Evolutionary conservation across 2,113 vertebrate species (phyloP).

Genomic region (Mungos mungo): DNA sequence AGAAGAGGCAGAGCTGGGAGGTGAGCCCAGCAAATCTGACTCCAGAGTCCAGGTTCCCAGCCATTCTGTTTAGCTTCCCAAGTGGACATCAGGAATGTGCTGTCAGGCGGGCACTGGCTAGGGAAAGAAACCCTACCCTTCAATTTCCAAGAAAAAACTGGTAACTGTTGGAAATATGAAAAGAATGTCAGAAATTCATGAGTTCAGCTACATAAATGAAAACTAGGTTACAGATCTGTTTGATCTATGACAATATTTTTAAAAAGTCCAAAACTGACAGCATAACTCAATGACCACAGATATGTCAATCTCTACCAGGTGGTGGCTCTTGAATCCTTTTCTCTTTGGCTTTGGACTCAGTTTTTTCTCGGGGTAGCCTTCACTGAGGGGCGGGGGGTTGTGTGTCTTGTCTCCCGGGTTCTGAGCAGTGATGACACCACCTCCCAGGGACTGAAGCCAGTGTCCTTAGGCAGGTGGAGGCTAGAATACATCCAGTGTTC

Average conservation of each 20-base stretch:
- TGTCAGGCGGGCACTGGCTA: background rate
- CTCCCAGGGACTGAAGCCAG: background rate
- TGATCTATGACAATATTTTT: background rate
- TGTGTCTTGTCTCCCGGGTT: background rate
- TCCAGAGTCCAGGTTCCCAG: background rate
- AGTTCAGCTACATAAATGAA: background rate
- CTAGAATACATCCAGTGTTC: background rate
- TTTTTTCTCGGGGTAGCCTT: background rate
- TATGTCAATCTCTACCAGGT: background rate
- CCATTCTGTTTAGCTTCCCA: background rate
- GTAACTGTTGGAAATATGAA: background rate
- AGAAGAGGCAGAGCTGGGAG: background rate
- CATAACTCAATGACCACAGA: background rate
- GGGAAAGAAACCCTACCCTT: background rate
- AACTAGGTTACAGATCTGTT: constrained; percentile 9
- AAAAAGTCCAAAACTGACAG: background rate
- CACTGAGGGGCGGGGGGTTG: background rate
- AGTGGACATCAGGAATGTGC: background rate
- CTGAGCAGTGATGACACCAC: fast-evolving
- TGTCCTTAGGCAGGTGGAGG: fast-evolving
- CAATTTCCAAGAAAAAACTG: background rate
- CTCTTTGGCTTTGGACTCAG: background rate
- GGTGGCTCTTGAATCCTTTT: background rate
- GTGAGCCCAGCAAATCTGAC: background rate
- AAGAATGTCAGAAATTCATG: background rate